Evolutionary conservation across 1,140 invertebrate genomes (phyloP).

Genomic region (Drosophila equinoxialis): DNA sequence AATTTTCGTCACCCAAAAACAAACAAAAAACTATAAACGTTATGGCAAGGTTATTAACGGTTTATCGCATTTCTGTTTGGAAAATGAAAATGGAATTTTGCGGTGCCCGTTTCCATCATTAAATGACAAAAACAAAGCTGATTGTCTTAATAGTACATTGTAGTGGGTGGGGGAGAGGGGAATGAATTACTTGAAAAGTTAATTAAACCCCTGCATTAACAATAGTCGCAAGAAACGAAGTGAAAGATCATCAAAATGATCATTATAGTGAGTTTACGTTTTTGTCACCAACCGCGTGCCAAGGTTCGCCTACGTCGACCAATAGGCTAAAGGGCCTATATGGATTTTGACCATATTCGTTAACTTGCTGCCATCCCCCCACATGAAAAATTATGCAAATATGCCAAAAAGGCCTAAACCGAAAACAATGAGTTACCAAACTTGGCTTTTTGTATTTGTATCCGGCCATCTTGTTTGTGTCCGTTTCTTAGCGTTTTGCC

Average conservation of each 20-base stretch:
- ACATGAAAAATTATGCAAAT: constrained; percentile 3
- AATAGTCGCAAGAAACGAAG: constrained; percentile 20
- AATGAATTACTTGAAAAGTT: constrained; percentile 1
- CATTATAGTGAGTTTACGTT: background rate
- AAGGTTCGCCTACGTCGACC: background rate
- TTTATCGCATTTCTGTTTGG: constrained; percentile 45
- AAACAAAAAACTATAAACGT: background rate
- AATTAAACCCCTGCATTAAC: constrained; percentile 50
- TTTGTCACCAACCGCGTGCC: no score
- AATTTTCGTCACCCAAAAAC: constrained; percentile 50
- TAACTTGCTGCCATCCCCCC: background rate
- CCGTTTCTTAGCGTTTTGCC: no score
- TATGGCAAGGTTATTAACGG: constrained; percentile 69
- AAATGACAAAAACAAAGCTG: constrained; percentile 34
- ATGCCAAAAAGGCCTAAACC: constrained; percentile 3
- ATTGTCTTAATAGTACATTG: constrained; percentile 33
- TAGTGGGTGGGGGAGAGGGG: background rate
- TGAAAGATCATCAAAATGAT: constrained; percentile 6
- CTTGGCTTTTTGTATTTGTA: background rate
- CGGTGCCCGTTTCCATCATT: constrained; percentile 39
- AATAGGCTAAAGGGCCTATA: background rate
- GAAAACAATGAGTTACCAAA: background rate
- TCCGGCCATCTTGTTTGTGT: background rate
- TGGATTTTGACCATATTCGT: background rate
- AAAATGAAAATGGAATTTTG: constrained; percentile 57